Percentiles rank a stretch among this genome's conserved stretches.
These are phyloP conservation scores for Rhogogaster chlorosoma DNA, from an alignment of 2,888 invertebrate genomes.

Conservation along the genomic window DNA sequence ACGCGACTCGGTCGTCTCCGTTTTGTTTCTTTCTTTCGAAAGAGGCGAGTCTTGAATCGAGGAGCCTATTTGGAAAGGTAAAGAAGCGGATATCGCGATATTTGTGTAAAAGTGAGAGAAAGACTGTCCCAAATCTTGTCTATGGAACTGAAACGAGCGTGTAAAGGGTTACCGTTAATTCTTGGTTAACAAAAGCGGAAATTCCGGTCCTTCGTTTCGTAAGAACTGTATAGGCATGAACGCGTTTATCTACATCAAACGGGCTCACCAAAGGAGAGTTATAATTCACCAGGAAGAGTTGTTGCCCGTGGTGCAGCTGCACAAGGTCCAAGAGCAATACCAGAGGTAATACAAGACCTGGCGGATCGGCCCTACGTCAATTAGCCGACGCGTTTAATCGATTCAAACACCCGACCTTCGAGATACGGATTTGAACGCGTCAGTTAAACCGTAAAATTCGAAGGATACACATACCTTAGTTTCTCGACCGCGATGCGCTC, in stretches of 20 bases:
- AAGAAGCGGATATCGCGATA: not conserved
- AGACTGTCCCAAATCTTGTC: not conserved
- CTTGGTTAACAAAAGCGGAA: slow-evolving; percentile 46
- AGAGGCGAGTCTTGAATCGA: not conserved
- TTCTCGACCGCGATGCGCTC: not conserved
- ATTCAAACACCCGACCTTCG: not conserved
- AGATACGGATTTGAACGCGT: slow-evolving; percentile 15
- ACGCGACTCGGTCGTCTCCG: not conserved
- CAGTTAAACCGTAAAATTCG: not conserved
- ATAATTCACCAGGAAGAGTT: slow-evolving; percentile 38
- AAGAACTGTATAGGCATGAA: not conserved
- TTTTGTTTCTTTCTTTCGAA: not conserved
- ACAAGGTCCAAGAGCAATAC: not conserved
- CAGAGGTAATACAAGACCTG: not conserved
- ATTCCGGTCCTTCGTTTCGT: slow-evolving; percentile 46
- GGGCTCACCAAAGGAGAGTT: slow-evolving; percentile 7
- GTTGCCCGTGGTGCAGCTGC: not conserved
- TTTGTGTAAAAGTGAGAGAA: not conserved
- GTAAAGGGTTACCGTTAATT: slow-evolving; percentile 29
- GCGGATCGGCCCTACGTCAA: not conserved
- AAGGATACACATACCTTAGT: not conserved
- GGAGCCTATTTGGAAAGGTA: not conserved
- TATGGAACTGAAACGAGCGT: not conserved
- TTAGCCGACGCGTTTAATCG: slow-evolving; percentile 27
- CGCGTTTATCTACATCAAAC: slow-evolving; percentile 8